These are phyloP conservation scores for Conchocele bisecta DNA, from an alignment of 2,888 invertebrate species.

Conservation along the genomic window DNA sequence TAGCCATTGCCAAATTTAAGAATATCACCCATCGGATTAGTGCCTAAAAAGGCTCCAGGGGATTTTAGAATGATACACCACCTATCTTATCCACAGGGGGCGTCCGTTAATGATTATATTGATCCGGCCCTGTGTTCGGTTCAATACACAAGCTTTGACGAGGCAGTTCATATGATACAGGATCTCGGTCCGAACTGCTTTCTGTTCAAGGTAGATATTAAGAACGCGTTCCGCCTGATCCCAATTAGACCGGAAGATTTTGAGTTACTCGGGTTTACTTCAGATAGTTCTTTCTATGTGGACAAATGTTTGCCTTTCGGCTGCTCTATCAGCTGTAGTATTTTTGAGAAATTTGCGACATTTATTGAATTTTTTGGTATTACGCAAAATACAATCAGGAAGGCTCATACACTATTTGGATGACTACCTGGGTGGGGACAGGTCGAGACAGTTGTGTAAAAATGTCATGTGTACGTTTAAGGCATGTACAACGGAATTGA, in stretches of 20 bases:
- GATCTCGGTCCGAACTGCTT: slow-evolving; percentile 19
- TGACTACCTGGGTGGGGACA: slow-evolving; percentile 2
- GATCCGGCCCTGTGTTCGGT: slow-evolving; percentile 20
- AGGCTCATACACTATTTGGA: slow-evolving; percentile 10
- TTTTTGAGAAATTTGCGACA: slow-evolving; percentile 44
- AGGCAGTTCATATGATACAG: slow-evolving; percentile 27
- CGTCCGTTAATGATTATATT: slow-evolving; percentile 35
- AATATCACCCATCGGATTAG: slow-evolving; percentile 26
- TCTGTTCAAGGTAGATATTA: slow-evolving; percentile 14
- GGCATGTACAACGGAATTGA: background rate
- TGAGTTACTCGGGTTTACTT: too few relatives aligned
- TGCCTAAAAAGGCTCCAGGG: slow-evolving; percentile 31
- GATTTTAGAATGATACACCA: slow-evolving; percentile 34
- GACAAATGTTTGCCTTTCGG: slow-evolving; percentile 47
- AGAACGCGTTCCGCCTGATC: slow-evolving; percentile 16
- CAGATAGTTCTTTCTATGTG: too few relatives aligned
- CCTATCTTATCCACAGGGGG: slow-evolving; percentile 16
- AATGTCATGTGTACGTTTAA: background rate
- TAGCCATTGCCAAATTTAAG: slow-evolving; percentile 22
- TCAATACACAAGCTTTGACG: slow-evolving; percentile 29
- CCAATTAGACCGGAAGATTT: slow-evolving; percentile 27
- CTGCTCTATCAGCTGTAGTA: slow-evolving; percentile 19
- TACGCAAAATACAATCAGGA: background rate
- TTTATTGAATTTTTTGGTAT: slow-evolving; percentile 34
- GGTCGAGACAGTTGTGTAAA: background rate